Conservation (phyloP, 2,797 vertebrate species). For the Epinephelus coioides region DNA sequence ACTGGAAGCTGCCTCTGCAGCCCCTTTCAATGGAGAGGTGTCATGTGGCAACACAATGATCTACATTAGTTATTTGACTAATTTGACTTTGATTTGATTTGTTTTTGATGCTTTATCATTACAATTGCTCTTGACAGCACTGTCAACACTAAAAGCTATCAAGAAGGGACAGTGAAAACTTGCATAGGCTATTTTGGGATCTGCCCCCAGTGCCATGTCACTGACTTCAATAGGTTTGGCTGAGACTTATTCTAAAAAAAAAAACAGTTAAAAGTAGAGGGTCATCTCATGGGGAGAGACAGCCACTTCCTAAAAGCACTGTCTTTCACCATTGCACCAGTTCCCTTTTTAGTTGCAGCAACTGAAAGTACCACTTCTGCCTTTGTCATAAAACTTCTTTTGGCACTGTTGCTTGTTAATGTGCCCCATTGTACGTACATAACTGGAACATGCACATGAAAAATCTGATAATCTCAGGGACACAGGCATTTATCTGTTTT, state of each 20-base stretch:
- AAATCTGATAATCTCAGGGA: not conserved
- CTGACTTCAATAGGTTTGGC: not conserved
- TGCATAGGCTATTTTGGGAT: not conserved
- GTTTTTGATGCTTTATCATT: not conserved
- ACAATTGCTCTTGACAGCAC: not conserved
- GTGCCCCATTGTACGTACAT: not conserved
- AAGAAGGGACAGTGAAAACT: not conserved
- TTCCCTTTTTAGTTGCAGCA: constrained; percentile 36
- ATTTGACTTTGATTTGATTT: too few relatives aligned
- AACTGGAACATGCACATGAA: not conserved
- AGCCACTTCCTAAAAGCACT: constrained; percentile 22
- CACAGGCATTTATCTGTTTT: not conserved
- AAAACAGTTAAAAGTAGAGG: not conserved
- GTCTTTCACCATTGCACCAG: not conserved
- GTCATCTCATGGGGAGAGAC: constrained; percentile 11
- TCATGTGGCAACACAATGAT: not conserved
- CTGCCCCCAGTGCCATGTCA: not conserved
- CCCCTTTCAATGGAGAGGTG: not conserved
- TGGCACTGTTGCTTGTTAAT: not conserved
- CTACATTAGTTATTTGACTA: too few relatives aligned
- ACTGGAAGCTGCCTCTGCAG: not conserved
- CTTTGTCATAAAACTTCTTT: not conserved
- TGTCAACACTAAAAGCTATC: not conserved
- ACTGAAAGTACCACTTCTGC: constrained; percentile 42
- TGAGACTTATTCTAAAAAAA: not conserved